These are phyloP conservation scores for Dromaius novaehollandiae DNA, from an alignment of 2,113 vertebrate genomes.

Conservation along the genomic window DNA sequence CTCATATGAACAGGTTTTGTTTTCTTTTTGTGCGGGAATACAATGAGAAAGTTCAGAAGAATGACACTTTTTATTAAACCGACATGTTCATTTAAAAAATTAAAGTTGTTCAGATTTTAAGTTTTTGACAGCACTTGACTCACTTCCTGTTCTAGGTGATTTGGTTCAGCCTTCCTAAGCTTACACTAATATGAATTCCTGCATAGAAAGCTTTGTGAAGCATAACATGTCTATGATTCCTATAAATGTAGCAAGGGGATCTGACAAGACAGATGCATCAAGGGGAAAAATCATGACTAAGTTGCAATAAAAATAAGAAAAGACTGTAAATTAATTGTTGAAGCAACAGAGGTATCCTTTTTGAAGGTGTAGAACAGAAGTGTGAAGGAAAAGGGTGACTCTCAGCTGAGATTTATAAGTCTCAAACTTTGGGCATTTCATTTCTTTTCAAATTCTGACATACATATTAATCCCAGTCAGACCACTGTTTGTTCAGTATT, in stretches of 20 bases:
- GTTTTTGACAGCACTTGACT: slow-evolving; percentile 13
- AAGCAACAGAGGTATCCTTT: not conserved
- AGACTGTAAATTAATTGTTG: not conserved
- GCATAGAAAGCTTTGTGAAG: not conserved
- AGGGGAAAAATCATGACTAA: not conserved
- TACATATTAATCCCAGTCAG: not conserved
- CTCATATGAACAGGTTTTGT: not conserved
- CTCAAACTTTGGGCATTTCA: fast-evolving
- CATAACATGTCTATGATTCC: not conserved
- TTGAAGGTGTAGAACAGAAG: not conserved
- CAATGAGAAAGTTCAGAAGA: not conserved
- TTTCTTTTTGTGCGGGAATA: not conserved
- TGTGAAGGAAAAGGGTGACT: not conserved
- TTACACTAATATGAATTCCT: not conserved
- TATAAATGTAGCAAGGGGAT: not conserved
- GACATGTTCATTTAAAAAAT: not conserved
- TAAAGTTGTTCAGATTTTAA: not conserved
- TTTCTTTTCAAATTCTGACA: not conserved
- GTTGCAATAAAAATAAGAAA: not conserved
- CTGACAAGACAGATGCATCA: not conserved
- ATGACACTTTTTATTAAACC: not conserved
- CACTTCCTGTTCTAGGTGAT: not conserved
- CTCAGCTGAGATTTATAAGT: not conserved
- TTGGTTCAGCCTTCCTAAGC: slow-evolving; percentile 9
- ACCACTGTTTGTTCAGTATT: not conserved